A percentile compares a stretch with the other conserved stretches of the same genome.
These are phyloP conservation scores for Rhinolophus sinicus DNA, from an alignment of 2,113 vertebrate genomes.

Conservation along the genomic window DNA sequence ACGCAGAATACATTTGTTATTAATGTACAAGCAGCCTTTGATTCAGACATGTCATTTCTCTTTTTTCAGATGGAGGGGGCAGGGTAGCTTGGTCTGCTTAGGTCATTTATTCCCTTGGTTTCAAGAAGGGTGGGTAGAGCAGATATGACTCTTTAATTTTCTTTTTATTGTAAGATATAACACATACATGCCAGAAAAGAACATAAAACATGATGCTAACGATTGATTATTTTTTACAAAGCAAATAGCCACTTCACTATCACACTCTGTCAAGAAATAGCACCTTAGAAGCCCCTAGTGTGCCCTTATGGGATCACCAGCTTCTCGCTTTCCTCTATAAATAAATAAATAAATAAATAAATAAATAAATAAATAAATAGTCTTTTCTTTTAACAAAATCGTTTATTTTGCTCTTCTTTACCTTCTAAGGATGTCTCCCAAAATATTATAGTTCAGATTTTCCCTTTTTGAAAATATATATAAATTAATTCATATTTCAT, in stretches of 20 bases:
- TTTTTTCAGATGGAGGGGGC: background rate
- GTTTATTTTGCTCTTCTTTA: background rate
- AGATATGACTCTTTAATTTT: background rate
- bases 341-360: background rate
- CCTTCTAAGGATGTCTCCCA: background rate
- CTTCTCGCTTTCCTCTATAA: background rate
- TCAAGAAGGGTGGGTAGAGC: background rate
- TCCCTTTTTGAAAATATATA: background rate
- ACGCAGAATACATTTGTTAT: background rate
- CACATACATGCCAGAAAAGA: background rate
- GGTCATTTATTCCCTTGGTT: constrained; percentile 15
- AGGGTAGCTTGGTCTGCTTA: background rate
- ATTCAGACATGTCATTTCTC: background rate
- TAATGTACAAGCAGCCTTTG: background rate
- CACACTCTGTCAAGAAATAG: background rate
- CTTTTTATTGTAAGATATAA: constrained; percentile 34
- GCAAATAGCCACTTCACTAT: background rate
- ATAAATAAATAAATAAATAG: background rate
- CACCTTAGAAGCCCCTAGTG: background rate
- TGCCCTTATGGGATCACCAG: background rate
- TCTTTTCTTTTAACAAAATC: background rate
- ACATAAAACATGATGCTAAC: background rate
- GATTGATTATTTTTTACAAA: background rate
- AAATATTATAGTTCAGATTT: background rate
- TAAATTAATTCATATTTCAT: background rate